Conservation (phyloP, 2,888 invertebrate genomes). For the Nudaria mundana region DNA sequence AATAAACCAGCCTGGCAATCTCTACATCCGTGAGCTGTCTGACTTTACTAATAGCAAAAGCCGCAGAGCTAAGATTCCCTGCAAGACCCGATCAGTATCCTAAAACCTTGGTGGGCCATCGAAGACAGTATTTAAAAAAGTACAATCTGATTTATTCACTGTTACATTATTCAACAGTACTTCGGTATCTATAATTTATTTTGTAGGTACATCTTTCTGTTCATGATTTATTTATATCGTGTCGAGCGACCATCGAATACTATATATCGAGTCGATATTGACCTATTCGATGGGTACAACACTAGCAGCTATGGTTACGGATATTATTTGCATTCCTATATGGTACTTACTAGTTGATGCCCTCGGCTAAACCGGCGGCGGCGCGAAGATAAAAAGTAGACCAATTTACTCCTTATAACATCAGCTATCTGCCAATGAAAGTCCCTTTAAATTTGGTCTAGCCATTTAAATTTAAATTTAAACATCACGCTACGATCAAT, state of each 20-base stretch:
- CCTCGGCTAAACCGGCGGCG: neutral
- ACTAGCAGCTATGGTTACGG: neutral
- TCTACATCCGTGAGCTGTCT: no score
- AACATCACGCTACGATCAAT: neutral
- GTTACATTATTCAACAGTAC: no score
- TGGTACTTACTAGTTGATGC: neutral
- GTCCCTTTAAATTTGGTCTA: no score
- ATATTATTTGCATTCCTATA: neutral
- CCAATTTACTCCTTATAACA: no score
- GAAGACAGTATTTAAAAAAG: neutral
- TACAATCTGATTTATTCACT: no score
- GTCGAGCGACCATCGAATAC: slow-evolving; percentile 21
- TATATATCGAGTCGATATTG: slow-evolving; percentile 21
- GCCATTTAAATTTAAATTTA: neutral
- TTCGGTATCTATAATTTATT: slow-evolving; percentile 23
- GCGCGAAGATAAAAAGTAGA: neutral
- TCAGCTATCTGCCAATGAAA: no score
- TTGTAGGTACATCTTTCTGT: slow-evolving; percentile 23
- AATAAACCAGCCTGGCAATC: no score
- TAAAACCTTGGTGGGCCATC: no score
- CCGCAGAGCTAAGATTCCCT: no score
- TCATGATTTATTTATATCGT: slow-evolving; percentile 37
- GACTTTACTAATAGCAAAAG: no score
- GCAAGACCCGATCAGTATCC: no score
- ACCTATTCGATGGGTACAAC: slow-evolving; percentile 19